Evolutionary conservation across 2,113 vertebrate species (phyloP), one percentile per base, ranked within the genome.

Genomic region (Pungitius pungitius): DNA sequence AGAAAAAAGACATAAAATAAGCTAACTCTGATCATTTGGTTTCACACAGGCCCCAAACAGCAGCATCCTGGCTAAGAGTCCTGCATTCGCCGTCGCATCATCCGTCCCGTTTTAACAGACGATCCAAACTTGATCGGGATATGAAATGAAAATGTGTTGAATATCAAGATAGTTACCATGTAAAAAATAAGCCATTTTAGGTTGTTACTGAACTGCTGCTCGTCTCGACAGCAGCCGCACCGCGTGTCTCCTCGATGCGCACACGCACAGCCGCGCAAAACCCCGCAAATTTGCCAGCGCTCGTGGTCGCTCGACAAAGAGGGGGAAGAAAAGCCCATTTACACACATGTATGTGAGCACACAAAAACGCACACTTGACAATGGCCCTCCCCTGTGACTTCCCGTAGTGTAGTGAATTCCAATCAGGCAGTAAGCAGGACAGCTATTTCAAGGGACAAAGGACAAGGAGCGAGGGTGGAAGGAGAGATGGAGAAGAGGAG

Each of bases 391-490:
- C 82, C 71, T 84, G 86, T 88, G 91, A 91, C 82, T 88, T 86
- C 90, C 86, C 73, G 77, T 75, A 90, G 87, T 81, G 92, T 88
- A 72, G 87, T 84, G 91, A 93, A 94, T 94, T 94, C 92, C 88
- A 93, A 92, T 94, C 93, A 94, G 94, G 94, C 93, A 89, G 78
- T 90, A 92, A 91, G 88, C 88, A 91, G 92, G 93, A 93, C 92
- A 83, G 92, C 94, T 93, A 93, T 94, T 93, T 92, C 92, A 71
- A 90, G 89, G 93, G 93, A 94, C 93, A 94, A 94, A 94, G 89
- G 93, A 93, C 91, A 88, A 91, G 87, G 94, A 95, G 94, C 93
- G 94, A 95, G 94, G 95, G 95, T 74, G 78, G 85, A 85, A 95
- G 94, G 95, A 94, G 94, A 54, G 80, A 77, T 75, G 69, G 77